Evolutionary conservation across 2,113 vertebrate species (phyloP).

Genomic region (Ceyx cyanopectus): DNA sequence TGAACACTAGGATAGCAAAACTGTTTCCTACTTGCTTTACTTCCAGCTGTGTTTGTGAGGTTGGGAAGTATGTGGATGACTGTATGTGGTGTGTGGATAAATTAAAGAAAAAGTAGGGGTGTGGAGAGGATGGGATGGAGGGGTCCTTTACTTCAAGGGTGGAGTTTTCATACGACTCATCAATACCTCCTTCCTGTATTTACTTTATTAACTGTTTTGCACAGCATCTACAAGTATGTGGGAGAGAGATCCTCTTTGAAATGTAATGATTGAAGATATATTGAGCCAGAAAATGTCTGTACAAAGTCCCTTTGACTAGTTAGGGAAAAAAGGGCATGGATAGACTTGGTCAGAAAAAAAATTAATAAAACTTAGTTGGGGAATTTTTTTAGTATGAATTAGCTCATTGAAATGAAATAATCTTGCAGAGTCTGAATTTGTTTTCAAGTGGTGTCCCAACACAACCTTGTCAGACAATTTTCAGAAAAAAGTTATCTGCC

Average conservation of each 20-base stretch:
- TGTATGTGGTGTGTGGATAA: background rate
- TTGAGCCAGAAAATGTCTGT: background rate
- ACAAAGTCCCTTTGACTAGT: conserved; percentile 24
- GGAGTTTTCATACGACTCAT: background rate
- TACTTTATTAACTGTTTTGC: background rate
- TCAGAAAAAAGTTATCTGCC: background rate
- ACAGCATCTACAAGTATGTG: background rate
- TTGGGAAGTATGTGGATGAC: background rate
- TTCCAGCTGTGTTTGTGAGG: background rate
- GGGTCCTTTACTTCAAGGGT: background rate
- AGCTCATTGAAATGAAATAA: background rate
- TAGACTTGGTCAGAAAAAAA: background rate
- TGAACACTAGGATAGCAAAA: background rate
- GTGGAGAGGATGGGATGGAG: background rate
- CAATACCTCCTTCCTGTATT: background rate
- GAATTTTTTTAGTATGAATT: background rate
- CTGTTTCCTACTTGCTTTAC: background rate
- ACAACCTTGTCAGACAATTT: background rate
- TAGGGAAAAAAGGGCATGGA: background rate
- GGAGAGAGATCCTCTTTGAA: background rate
- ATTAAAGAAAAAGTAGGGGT: background rate
- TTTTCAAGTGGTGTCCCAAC: background rate
- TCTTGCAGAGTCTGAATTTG: conserved; percentile 1
- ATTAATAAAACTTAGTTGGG: background rate
- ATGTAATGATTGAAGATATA: background rate